phyloP scores from a whole-genome alignment of 2,113 vertebrate species.

The Otis tarda region DNA sequence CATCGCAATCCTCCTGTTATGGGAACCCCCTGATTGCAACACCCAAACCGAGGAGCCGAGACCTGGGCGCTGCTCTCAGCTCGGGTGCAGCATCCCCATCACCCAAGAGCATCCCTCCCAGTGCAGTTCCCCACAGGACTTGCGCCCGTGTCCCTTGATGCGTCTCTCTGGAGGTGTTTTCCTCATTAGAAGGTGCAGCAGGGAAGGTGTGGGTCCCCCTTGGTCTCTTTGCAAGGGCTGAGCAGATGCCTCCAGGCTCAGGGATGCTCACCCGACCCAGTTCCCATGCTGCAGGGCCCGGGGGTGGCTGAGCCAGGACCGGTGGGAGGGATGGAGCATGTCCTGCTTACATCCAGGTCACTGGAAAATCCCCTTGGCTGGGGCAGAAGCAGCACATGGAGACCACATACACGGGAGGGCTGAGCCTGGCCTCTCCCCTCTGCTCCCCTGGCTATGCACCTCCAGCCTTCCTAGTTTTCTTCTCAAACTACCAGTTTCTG shows the following conservation, averaged over 20 bases:
- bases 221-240: background rate
- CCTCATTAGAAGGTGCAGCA: background rate
- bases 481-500: background rate
- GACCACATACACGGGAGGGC: background rate
- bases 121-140: background rate
- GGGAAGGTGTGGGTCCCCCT: background rate
- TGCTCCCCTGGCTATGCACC: background rate
- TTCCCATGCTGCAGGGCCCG: fast-evolving
- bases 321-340: fast-evolving
- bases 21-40: background rate
- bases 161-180: background rate
- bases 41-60: fast-evolving
- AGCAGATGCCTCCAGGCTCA: background rate
- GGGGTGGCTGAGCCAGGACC: background rate
- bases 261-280: background rate
- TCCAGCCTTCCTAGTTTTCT: background rate
- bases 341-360: background rate
- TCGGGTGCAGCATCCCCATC: fast-evolving
- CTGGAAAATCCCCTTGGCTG: conserved; percentile 3
- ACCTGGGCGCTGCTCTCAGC: background rate
- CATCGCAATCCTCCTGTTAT: background rate
- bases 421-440: background rate
- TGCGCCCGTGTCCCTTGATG: background rate
- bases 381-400: background rate
- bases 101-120: background rate